phyloP scores from a whole-genome alignment of 2,113 vertebrate species.

The Pandion haliaetus region DNA sequence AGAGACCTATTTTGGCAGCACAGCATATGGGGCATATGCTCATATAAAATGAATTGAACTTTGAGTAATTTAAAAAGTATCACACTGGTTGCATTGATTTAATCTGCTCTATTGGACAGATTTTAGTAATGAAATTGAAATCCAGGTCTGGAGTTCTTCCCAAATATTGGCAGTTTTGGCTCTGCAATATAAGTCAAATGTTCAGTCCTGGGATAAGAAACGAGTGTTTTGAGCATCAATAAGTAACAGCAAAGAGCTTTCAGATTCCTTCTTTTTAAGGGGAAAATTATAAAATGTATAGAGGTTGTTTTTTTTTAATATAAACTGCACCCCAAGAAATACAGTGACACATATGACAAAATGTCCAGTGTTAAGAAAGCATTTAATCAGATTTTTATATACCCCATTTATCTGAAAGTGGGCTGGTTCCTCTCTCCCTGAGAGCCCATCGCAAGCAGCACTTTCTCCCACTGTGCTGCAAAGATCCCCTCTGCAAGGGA shows the following conservation, averaged over 20 bases:
- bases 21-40: background rate
- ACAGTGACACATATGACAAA: background rate
- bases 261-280: background rate
- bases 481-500: background rate
- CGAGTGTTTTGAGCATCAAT: background rate
- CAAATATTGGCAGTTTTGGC: background rate
- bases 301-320: accelerated
- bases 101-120: background rate
- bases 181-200: background rate
- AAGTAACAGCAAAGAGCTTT: background rate
- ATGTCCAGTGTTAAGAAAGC: background rate
- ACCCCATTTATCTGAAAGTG: background rate
- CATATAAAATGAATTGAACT: background rate
- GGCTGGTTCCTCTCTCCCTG: background rate
- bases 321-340: background rate
- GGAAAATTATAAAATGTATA: background rate
- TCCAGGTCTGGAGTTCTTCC: background rate
- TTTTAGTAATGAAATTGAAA: background rate
- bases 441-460: background rate
- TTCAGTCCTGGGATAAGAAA: background rate
- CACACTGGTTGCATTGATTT: background rate
- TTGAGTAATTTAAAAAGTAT: background rate
- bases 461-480: background rate
- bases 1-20: background rate
- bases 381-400: background rate